Evolutionary conservation across 1,140 invertebrate species (phyloP).

Genomic region (Anoplophora glabripennis): DNA sequence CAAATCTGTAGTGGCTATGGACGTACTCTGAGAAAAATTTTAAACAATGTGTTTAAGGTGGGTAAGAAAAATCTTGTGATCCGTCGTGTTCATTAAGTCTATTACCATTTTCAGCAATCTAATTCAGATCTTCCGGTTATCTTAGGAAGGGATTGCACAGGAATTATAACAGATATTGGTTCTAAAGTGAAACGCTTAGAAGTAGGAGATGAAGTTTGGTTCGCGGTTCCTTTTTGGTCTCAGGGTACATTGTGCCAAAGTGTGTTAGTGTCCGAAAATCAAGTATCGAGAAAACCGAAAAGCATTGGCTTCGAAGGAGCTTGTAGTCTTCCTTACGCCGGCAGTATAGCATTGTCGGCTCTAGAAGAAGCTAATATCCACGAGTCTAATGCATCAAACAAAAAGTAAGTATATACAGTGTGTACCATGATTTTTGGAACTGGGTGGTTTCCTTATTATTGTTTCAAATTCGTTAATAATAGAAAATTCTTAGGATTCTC

Average conservation of each 20-base stretch:
- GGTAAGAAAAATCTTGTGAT: slow-evolving; percentile 18
- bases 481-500: slow-evolving; percentile 57
- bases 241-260: slow-evolving; percentile 62
- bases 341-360: slow-evolving; percentile 65
- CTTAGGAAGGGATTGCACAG: slow-evolving; percentile 68
- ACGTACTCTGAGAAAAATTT: slow-evolving; percentile 54
- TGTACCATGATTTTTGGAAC: neutral
- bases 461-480: neutral
- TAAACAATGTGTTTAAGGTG: slow-evolving; percentile 56
- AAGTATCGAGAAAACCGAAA: slow-evolving; percentile 63
- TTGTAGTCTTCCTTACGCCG: slow-evolving; percentile 68
- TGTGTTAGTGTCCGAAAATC: slow-evolving; percentile 57
- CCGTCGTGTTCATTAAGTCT: neutral
- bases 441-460: neutral
- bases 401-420: slow-evolving; percentile 51
- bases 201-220: slow-evolving; percentile 65
- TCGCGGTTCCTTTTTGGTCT: slow-evolving; percentile 59
- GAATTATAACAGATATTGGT: slow-evolving; percentile 64
- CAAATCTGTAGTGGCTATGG: slow-evolving; percentile 64
- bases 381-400: slow-evolving; percentile 55
- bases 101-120: slow-evolving; percentile 47
- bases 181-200: slow-evolving; percentile 58
- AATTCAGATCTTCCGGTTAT: slow-evolving; percentile 59
- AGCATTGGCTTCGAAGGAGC: slow-evolving; percentile 65
- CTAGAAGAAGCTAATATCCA: slow-evolving; percentile 57